Evolutionary conservation across 2,888 invertebrate species (phyloP).

Genomic region (Oxystoma pomonae): DNA sequence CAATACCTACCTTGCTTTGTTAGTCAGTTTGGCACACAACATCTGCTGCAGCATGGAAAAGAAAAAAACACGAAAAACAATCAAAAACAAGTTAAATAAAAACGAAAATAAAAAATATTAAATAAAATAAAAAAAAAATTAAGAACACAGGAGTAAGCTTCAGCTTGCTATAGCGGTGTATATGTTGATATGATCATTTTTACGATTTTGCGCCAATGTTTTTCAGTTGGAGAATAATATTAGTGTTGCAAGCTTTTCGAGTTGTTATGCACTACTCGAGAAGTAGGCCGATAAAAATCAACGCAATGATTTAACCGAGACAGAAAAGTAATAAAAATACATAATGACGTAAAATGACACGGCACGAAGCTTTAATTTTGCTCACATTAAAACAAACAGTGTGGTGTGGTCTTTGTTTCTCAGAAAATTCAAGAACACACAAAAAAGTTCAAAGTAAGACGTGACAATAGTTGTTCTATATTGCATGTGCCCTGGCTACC

Average conservation of each 20-base stretch:
- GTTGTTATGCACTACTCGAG: no score
- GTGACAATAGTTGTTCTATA: neutral
- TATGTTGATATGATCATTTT: no score
- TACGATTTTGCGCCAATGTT: no score
- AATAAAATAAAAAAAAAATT: constrained; percentile 19
- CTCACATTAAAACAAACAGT: neutral
- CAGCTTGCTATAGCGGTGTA: constrained; percentile 13
- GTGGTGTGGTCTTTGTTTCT: neutral
- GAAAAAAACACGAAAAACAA: constrained; percentile 35
- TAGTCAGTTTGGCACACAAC: constrained; percentile 45
- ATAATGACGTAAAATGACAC: no score
- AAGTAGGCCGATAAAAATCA: no score
- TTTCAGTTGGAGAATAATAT: no score
- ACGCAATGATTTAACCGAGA: no score
- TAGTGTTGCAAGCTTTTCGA: no score
- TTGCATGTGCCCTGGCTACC: neutral
- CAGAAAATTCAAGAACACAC: neutral
- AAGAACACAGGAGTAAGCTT: constrained; percentile 8
- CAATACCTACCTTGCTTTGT: constrained; percentile 41
- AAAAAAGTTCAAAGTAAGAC: neutral
- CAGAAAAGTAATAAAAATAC: no score
- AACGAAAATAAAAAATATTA: constrained; percentile 26
- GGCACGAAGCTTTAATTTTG: neutral
- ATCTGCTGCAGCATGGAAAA: constrained; percentile 44
- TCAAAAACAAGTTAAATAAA: constrained; percentile 51